A percentile compares a stretch with the other conserved stretches of the same genome.
These are phyloP conservation scores for Odiellus spinosus DNA, from an alignment of 2,888 invertebrate species.

Conservation along the genomic window DNA sequence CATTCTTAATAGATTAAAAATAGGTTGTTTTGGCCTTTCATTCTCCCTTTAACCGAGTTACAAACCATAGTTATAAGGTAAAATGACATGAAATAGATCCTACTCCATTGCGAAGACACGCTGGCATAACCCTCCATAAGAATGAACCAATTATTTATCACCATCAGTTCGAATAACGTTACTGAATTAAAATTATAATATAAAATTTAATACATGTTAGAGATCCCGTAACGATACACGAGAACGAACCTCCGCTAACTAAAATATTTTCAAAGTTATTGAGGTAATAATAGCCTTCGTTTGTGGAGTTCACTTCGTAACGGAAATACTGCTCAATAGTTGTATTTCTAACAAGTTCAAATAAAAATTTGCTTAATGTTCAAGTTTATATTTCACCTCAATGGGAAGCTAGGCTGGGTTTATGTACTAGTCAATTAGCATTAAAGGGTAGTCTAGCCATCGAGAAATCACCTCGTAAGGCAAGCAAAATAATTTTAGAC, in stretches of 20 bases:
- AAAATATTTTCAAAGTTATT: conserved; percentile 68
- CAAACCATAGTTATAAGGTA: conserved; percentile 67
- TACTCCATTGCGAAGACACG: conserved; percentile 44
- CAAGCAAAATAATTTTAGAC: too few species aligned
- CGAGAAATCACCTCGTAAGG: too few species aligned
- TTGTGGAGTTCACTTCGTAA: conserved; percentile 42
- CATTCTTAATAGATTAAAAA: too few species aligned
- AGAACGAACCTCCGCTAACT: conserved; percentile 41
- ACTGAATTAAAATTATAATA: background rate
- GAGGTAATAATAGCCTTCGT: conserved; percentile 66
- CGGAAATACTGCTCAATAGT: conserved; percentile 68
- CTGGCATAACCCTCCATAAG: conserved; percentile 55
- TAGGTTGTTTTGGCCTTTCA: too few species aligned
- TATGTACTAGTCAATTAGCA: too few species aligned
- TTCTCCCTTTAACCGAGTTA: too few species aligned
- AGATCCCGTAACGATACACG: background rate
- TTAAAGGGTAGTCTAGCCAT: too few species aligned
- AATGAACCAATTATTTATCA: conserved; percentile 78
- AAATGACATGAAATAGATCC: conserved; percentile 75
- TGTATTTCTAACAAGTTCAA: conserved; percentile 47
- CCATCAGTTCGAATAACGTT: conserved; percentile 36
- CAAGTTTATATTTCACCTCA: too few species aligned
- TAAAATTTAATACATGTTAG: background rate
- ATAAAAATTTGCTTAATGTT: too few species aligned
- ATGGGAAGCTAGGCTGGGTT: too few species aligned